These are phyloP conservation scores for Chamaea fasciata DNA, from an alignment of 2,113 vertebrate species.

Conservation along the genomic window DNA sequence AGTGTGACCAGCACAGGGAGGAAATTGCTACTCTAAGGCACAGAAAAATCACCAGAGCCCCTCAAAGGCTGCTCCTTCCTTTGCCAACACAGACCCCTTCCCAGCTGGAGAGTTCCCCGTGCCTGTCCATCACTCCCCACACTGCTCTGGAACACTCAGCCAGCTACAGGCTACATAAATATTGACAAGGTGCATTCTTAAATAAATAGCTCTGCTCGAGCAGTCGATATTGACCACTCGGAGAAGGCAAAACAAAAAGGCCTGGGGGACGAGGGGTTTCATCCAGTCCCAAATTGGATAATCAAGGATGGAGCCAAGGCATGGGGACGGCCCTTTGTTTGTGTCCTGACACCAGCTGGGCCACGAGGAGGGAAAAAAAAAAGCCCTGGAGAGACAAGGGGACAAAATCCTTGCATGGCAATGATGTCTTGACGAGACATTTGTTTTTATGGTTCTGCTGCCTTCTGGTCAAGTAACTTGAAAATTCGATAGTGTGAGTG, in stretches of 20 bases:
- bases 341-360: background rate
- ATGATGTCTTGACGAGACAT: background rate
- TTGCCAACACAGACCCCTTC: background rate
- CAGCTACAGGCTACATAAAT: background rate
- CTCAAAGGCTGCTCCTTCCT: background rate
- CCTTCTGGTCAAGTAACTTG: conserved; percentile 45
- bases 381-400: background rate
- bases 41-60: background rate
- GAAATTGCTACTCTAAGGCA: background rate
- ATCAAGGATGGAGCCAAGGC: rapidly evolving
- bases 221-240: background rate
- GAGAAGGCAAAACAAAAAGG: background rate
- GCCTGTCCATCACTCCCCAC: background rate
- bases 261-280: background rate
- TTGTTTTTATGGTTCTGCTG: conserved; percentile 20
- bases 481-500: background rate
- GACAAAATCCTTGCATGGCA: background rate
- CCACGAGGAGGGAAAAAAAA: background rate
- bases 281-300: background rate
- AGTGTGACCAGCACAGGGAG: background rate
- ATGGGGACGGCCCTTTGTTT: background rate
- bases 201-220: background rate
- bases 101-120: background rate
- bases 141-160: background rate
- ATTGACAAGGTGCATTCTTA: background rate